Evolutionary conservation across 2,888 invertebrate genomes (phyloP), one percentile per base, ranked within the genome.

Genomic region (Schizaphis graminum): DNA sequence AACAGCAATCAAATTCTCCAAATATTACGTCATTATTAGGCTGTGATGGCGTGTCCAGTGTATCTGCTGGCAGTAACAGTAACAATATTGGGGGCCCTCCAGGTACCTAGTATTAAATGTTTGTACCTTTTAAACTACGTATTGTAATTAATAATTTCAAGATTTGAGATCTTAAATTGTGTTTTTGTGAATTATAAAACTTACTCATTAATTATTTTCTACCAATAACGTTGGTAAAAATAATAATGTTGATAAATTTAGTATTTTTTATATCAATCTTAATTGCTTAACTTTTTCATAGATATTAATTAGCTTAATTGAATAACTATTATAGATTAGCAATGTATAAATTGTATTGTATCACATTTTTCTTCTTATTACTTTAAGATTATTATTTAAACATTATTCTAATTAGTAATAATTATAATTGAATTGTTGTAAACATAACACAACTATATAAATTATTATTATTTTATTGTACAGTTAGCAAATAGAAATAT

Each of bases 21-120:
- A 88, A 88, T 77, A 92, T 88, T 28, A 49, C 91, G 77, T 67
- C 92, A 53, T 88, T 92, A 88, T 67, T 92, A 77, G 67, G 88
- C 24, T 92, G 88, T 41, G 92, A 92, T 26, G n/a, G 53, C 41
- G 28, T 88, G 26, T 88, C 92, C 21, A 53, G 49, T 49, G 67
- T 53, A 44, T 91, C 91, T 91, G 56, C 44, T 49, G 57, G 91
- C 26, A 91, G 41, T 26, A 91, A 49, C 56, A 91, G 57, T 44
- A 92, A 67, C 11, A 92, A 88, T 53, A 88, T 92, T 8, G 88
- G 86, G 8, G 91, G 91, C 2, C 86, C 47, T 92, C 24, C 57
- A 88, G 53, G 87, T 88, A 88, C 49, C 21, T 88, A 92, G 24
- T 53, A 92, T 41, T 53, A 2, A 28, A 28, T 67, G 21, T 67